These are phyloP conservation scores for Saccopteryx bilineata DNA, from an alignment of 2,113 vertebrate genomes.

Conservation along the genomic window DNA sequence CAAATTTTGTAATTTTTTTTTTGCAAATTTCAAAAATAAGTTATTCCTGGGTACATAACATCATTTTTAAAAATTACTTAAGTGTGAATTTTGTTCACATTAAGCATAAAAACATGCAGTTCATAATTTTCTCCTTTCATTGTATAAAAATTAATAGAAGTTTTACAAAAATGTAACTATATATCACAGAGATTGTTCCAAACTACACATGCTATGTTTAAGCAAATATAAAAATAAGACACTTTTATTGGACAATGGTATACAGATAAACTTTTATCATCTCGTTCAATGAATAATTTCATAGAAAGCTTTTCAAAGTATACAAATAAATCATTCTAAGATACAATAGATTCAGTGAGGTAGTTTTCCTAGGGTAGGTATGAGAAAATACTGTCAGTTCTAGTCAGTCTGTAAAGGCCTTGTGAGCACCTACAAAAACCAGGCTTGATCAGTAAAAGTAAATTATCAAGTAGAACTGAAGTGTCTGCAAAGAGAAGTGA, in stretches of 20 bases:
- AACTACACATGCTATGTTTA: slow-evolving; percentile 7
- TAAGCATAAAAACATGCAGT: background rate
- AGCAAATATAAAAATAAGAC: slow-evolving; percentile 34
- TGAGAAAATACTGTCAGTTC: background rate
- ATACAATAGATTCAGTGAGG: background rate
- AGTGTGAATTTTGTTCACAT: background rate
- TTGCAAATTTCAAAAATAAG: background rate
- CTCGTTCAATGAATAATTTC: slow-evolving; percentile 8
- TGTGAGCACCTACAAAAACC: background rate
- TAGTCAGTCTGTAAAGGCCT: background rate
- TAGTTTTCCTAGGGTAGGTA: background rate
- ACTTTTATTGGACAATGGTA: slow-evolving; percentile 15
- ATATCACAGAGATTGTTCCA: background rate
- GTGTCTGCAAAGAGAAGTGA: slow-evolving; percentile 30
- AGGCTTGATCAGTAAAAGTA: background rate
- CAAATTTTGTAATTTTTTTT: background rate
- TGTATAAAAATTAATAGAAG: background rate
- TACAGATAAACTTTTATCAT: slow-evolving; percentile 24
- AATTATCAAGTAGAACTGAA: background rate
- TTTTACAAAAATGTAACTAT: background rate
- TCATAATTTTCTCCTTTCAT: background rate
- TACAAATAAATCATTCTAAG: slow-evolving; percentile 3
- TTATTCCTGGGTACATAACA: background rate
- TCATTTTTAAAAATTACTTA: background rate
- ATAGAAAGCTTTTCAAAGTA: slow-evolving; percentile 29